Evolutionary conservation across 2,113 vertebrate species (phyloP).

Genomic region (Atlantisia rogersi): DNA sequence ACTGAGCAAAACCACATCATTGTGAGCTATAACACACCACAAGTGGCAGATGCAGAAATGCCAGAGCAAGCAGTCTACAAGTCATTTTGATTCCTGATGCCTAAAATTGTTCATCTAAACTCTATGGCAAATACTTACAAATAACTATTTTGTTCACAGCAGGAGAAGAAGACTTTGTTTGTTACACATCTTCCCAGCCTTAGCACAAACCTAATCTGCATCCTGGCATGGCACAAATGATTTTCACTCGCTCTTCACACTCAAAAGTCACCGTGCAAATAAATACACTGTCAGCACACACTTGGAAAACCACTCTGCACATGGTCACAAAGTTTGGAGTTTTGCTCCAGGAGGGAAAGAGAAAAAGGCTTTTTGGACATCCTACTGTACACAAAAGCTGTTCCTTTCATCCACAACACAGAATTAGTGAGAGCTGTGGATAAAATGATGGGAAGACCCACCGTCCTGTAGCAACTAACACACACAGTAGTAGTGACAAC

Average conservation of each 20-base stretch:
- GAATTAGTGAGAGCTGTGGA: not conserved
- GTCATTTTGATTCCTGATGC: not conserved
- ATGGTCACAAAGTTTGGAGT: no score
- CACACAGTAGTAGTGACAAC: not conserved
- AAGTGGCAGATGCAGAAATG: not conserved
- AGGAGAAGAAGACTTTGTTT: not conserved
- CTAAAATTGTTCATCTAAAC: not conserved
- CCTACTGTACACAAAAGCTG: not conserved
- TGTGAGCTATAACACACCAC: not conserved
- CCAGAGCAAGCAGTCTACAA: not conserved
- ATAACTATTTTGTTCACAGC: not conserved
- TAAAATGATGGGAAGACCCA: not conserved
- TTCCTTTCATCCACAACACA: not conserved
- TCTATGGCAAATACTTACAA: not conserved
- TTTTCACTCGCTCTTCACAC: not conserved
- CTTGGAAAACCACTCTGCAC: not conserved
- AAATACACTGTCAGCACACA: not conserved
- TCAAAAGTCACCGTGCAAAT: not conserved
- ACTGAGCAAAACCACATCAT: not conserved
- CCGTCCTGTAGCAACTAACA: not conserved
- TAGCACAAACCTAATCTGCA: not conserved
- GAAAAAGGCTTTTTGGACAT: not conserved
- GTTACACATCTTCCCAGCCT: not conserved
- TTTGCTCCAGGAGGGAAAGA: not conserved
- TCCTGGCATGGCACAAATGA: not conserved